Evolutionary conservation across 2,888 invertebrate species (phyloP).

Genomic region (Pyrgus malvae): DNA sequence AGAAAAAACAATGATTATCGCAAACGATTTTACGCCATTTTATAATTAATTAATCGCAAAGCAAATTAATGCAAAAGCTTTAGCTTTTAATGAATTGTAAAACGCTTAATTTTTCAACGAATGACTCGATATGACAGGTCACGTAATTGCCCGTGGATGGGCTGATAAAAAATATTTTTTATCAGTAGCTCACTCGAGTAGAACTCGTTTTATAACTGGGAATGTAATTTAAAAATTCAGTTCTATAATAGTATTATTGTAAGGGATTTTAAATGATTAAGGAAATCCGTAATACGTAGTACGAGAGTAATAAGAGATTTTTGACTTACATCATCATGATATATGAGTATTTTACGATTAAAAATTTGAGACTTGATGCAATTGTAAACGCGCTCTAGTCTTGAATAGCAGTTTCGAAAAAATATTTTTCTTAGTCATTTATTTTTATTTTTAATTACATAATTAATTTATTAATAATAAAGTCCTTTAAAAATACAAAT

Average conservation of each 20-base stretch:
- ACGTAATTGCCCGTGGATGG: conserved; percentile 2
- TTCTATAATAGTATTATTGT: no score
- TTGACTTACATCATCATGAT: no score
- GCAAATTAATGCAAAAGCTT: conserved; percentile 10
- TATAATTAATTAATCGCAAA: conserved; percentile 1
- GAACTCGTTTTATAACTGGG: no score
- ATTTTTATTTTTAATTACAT: background rate
- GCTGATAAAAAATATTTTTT: conserved; percentile 8
- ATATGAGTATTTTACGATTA: no score
- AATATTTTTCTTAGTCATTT: no score
- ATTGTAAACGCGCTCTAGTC: no score
- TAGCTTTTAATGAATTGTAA: conserved; percentile 14
- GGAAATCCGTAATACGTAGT: no score
- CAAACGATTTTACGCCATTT: conserved; percentile 9
- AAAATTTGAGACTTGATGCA: no score
- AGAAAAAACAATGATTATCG: background rate
- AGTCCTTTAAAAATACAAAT: background rate
- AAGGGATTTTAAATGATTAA: no score
- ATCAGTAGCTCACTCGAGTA: background rate
- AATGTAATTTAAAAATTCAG: no score
- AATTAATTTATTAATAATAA: background rate
- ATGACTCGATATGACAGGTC: conserved; percentile 2
- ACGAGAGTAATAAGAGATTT: no score
- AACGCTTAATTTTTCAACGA: conserved; percentile 13
- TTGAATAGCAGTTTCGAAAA: no score